Conservation (phyloP, 2,888 invertebrate genomes). For the Panzeria rudis region DNA sequence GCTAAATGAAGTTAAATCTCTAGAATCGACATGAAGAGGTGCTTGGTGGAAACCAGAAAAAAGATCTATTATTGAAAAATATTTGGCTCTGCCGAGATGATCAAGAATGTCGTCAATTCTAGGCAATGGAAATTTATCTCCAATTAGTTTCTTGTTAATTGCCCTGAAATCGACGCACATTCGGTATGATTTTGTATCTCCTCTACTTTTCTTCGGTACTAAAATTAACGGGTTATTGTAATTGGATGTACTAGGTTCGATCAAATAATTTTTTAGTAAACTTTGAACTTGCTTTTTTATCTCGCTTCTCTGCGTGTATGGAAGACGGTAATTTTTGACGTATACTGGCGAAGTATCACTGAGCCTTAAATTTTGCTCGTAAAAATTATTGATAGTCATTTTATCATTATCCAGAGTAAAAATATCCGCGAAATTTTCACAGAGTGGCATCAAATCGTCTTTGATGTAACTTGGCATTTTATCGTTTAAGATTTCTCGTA, state of each 20-base stretch:
- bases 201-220: neutral
- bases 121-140: neutral
- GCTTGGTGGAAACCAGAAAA: neutral
- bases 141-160: neutral
- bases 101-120: neutral
- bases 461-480: no score
- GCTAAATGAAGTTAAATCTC: neutral
- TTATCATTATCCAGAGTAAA: neutral
- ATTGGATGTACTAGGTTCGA: no score
- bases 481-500: neutral
- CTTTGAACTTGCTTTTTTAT: no score
- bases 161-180: conserved; percentile 3
- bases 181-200: neutral
- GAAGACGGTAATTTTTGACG: no score
- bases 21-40: neutral
- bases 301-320: no score
- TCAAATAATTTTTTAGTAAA: no score
- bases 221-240: no score
- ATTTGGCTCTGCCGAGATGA: neutral
- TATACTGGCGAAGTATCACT: no score
- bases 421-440: neutral
- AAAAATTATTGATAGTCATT: neutral
- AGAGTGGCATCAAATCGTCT: neutral
- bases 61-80: conserved; percentile 6
- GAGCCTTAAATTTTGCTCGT: no score